Base-by-base conservation (phyloP, 2,113 vertebrate genomes). In the Plotosus lineatus region DNA sequence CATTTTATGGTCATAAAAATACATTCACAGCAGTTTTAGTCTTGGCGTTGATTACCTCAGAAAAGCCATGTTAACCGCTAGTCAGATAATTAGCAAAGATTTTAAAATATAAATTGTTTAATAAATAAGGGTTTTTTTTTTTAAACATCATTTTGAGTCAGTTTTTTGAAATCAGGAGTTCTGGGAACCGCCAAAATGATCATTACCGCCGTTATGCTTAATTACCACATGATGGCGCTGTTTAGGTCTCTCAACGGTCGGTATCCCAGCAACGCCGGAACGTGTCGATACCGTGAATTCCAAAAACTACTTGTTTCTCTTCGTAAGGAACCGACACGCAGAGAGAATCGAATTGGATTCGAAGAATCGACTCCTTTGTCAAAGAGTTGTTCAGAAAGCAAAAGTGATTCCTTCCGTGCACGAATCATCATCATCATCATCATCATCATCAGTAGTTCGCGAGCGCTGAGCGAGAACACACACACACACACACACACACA, bases 401-500 rank as follows among this genome's bases (percentile, higher is more conserved):
- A 5, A 71, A 73, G 46, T 51, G 69, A 73, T 23, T 51, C 69
- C 21, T 23, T 36, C 6, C 38, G 17, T 46, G 42, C n/a, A 8
- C 66, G 51, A 75, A 23, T 26, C 53, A 1, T 55, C n/a, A n/a
- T n/a, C n/a, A n/a, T n/a, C n/a, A n/a, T n/a, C n/a, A n/a, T n/a
- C 38, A 7, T 23, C 38, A 2, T 15, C 8, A 3, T 58, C 74
- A 76, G 74, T 76, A 44, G 55, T 26, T 53, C 74, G 53, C 36
- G 38, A 75, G 51, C 36, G 74, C 74, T 17, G 50, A 75, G 36
- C 53, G 55, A 38, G 38, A 44, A 19, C 14, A 10, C 74, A 76
- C 23, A n/a, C n/a, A n/a, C n/a, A n/a, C n/a, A n/a, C n/a, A n/a
- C n/a, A n/a, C n/a, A n/a, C n/a, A n/a, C n/a, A n/a, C n/a, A n/a